Conservation (phyloP, 2,888 invertebrate species). For the Drymonia ruficornis region DNA sequence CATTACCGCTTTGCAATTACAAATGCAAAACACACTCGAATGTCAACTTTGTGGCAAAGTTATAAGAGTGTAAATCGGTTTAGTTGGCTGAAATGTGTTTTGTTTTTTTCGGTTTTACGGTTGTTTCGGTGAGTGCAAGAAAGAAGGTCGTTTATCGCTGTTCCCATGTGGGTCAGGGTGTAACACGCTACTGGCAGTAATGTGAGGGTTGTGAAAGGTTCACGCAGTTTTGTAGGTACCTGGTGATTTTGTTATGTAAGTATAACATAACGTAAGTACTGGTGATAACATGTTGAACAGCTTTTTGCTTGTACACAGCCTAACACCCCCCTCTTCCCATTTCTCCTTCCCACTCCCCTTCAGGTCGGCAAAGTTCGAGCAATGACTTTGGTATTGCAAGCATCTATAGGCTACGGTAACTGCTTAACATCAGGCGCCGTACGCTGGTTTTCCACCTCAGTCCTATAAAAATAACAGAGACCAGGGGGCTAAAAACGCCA, state of each 20-base stretch:
- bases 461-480: too few species aligned
- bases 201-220: constrained; percentile 21
- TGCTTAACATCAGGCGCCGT: too few species aligned
- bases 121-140: constrained; percentile 45
- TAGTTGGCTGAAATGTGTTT: constrained; percentile 11
- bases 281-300: constrained; percentile 26
- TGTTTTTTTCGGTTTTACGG: constrained; percentile 37
- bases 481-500: too few species aligned
- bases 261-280: constrained; percentile 26
- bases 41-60: neutral
- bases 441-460: too few species aligned
- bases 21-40: neutral
- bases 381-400: too few species aligned
- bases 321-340: too few species aligned
- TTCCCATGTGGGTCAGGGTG: constrained; percentile 25
- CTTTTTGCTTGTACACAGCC: too few species aligned
- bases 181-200: constrained; percentile 21
- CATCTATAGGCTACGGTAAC: too few species aligned
- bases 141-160: constrained; percentile 45
- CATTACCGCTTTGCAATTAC: neutral
- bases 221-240: constrained; percentile 30
- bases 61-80: neutral
- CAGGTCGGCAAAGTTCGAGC: too few species aligned
- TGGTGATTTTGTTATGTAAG: constrained; percentile 28
- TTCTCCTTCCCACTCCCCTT: too few species aligned